phyloP scores from a whole-genome alignment of 2,113 vertebrate species.

The Channa maculata region DNA sequence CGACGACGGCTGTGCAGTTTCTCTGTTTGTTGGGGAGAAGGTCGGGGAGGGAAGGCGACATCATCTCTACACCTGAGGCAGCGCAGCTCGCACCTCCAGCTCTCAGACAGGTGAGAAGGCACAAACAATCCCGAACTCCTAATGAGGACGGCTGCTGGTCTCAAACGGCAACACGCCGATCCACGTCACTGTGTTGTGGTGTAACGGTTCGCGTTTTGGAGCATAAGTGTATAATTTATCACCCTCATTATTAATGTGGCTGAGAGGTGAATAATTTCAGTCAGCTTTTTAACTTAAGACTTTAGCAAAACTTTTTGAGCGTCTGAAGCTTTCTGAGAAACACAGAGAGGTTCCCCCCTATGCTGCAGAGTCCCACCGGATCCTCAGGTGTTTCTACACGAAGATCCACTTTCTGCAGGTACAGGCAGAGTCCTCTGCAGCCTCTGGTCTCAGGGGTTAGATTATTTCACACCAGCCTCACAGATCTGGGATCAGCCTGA shows the following conservation, averaged over 20 bases:
- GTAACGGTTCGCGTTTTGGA: not conserved
- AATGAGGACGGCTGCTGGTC: conserved; percentile 46
- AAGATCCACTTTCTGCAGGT: too few relatives aligned
- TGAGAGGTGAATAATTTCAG: not conserved
- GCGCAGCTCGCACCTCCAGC: conserved; percentile 77
- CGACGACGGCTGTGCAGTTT: not conserved
- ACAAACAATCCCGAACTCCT: conserved; percentile 67
- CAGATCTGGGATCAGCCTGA: too few relatives aligned
- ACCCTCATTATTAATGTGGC: not conserved
- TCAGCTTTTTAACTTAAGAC: too few relatives aligned
- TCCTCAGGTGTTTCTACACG: too few relatives aligned
- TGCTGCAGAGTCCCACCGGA: too few relatives aligned
- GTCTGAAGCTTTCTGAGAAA: too few relatives aligned
- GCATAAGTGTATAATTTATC: conserved; percentile 8
- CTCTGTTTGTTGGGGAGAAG: conserved; percentile 37
- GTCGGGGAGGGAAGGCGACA: conserved; percentile 58
- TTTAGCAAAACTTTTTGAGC: too few relatives aligned
- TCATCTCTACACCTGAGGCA: conserved; percentile 77
- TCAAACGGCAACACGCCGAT: not conserved
- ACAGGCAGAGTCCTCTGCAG: too few relatives aligned
- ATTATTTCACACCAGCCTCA: too few relatives aligned
- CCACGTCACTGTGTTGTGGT: not conserved
- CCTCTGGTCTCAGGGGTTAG: too few relatives aligned
- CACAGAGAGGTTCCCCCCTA: too few relatives aligned
- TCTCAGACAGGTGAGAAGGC: conserved; percentile 75